phyloP scores from a whole-genome alignment of 1,140 invertebrate species.

The Drosophila rhopaloa region DNA sequence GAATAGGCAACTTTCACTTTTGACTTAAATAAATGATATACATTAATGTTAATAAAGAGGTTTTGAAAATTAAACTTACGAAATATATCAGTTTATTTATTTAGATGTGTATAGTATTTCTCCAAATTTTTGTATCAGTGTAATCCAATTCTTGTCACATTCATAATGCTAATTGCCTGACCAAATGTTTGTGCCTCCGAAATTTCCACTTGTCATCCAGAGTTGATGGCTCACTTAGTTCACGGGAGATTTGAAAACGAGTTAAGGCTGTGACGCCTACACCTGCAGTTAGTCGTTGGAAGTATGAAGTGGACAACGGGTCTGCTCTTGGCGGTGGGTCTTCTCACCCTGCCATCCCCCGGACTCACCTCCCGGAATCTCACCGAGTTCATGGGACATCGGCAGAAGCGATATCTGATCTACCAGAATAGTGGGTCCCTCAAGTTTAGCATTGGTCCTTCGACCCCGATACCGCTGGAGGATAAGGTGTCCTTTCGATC shows the following conservation, averaged over 20 bases:
- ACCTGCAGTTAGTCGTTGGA: constrained; percentile 39
- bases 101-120: not conserved
- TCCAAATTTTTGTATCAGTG: constrained; percentile 1
- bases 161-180: constrained; percentile 46
- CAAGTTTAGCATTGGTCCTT: constrained; percentile 75
- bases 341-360: constrained; percentile 9
- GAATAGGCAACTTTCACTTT: too few relatives aligned
- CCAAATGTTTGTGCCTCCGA: constrained; percentile 45
- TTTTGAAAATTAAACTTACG: too few relatives aligned
- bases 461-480: constrained; percentile 62
- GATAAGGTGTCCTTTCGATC: constrained; percentile 75
- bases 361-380: constrained; percentile 40
- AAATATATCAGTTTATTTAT: too few relatives aligned
- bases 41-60: not conserved
- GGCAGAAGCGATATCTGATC: constrained; percentile 64
- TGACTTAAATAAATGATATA: not conserved
- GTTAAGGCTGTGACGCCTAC: constrained; percentile 27
- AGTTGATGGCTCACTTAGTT: constrained; percentile 34
- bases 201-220: constrained; percentile 37
- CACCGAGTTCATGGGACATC: constrained; percentile 62
- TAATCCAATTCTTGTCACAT: constrained; percentile 25
- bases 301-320: constrained; percentile 34
- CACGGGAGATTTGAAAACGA: constrained; percentile 7
- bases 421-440: constrained; percentile 68
- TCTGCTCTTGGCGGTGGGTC: constrained; percentile 21